Base-by-base conservation (phyloP, 2,888 invertebrate species). In the Dyspetes luteomarginatus region DNA sequence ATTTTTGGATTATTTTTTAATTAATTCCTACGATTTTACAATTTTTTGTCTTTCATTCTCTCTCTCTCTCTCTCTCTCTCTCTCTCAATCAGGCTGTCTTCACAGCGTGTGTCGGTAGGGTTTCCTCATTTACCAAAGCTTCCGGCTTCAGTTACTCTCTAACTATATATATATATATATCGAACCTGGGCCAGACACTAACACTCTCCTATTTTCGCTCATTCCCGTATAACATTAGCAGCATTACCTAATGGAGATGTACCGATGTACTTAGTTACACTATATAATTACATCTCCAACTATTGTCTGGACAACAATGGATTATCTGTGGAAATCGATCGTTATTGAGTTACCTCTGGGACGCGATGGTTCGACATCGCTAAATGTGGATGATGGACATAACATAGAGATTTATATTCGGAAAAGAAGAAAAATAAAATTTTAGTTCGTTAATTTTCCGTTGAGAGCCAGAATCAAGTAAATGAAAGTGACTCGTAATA, bases 281-380 rank as follows among this genome's bases (percentile, higher is more conserved):
- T 36, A 12, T 36, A 12, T 58, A 58, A 43, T 69, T 43, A 41
- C 2, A 45, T 43, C n/a, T n/a, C 58, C 19, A 28, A 28, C 19
- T 45, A 69, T 28, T 24, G 24, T 28, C 3, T 28, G 45, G n/a
- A 41, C 41, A 30, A 12, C 62, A 60, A 74, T 69, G 36, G 68
- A 60, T 36, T 36, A 45, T 24, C 60, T 48, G 50, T 41, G 50
- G 72, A 45, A 74, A 85, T 88, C 89, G 87, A 87, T 88, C 88
- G 88, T 88, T 88, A 89, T 89, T 86, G 84, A 87, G 83, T 89
- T 89, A 89, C 85, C 84, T 68, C 30, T 81, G 85, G 85, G 85
- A 87, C 85, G 84, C 41, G 36, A 36, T 36, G 56, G 36, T 64
- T 56, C 55, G 72, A 69, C 43, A 45, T 73, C 26, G 56, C 68